Evolutionary conservation across 2,113 vertebrate genomes (phyloP).

Genomic region (pig (Sus scrofa)): T2T-Sscrofa CM000816.6:74465001-74465500

Average conservation of each 20-base stretch:
- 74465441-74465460: background rate
- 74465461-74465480: background rate
- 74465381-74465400: background rate
- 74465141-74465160: background rate
- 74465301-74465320: background rate
- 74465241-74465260: background rate
- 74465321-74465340: background rate
- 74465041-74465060: slow-evolving; percentile 30
- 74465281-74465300: background rate
- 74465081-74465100: background rate
- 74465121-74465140: background rate
- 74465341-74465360: slow-evolving; percentile 26
- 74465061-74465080: background rate
- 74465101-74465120: background rate
- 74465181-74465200: background rate
- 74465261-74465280: background rate
- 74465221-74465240: slow-evolving; percentile 41
- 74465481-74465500: background rate
- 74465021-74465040: background rate
- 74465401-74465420: slow-evolving; percentile 27
- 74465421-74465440: background rate
- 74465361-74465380: slow-evolving; percentile 27
- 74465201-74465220: background rate
- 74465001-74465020: background rate
- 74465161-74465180: background rate